Conservation (phyloP, 1,140 invertebrate genomes). For the Leptoteleia sp. region DNA sequence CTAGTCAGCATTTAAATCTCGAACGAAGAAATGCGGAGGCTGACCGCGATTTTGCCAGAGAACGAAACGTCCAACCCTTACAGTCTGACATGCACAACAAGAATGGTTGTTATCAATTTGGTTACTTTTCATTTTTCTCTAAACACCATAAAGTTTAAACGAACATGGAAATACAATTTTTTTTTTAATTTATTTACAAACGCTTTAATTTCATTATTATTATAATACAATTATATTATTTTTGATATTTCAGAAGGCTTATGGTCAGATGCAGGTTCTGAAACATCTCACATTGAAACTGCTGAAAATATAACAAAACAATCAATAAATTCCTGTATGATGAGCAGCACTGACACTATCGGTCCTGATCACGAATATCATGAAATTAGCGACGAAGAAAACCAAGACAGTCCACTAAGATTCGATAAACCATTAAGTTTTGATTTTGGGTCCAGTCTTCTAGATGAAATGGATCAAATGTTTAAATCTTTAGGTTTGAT, state of each 20-base stretch:
- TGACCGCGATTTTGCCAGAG: constrained; percentile 72
- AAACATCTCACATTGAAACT: constrained; percentile 71
- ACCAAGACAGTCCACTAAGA: constrained; percentile 78
- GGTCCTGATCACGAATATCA: constrained; percentile 91
- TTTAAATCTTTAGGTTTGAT: constrained; percentile 87
- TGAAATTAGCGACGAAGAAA: constrained; percentile 95
- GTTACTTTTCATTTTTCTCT: too few species aligned
- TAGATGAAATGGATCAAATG: constrained; percentile 98
- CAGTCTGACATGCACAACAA: constrained; percentile 74
- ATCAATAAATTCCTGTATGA: constrained; percentile 66
- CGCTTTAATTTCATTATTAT: too few species aligned
- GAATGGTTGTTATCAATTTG: constrained; percentile 29
- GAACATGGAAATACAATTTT: too few species aligned
- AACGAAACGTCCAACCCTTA: constrained; percentile 65
- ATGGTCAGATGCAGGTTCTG: constrained; percentile 76
- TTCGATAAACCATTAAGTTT: constrained; percentile 83
- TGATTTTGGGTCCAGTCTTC: constrained; percentile 94
- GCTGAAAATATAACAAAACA: constrained; percentile 69
- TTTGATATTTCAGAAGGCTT: constrained; percentile 70
- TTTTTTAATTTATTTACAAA: constrained; percentile 1
- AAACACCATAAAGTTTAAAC: too few species aligned
- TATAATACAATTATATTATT: neutral
- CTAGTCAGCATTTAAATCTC: constrained; percentile 76
- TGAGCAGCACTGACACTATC: constrained; percentile 70
- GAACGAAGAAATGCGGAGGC: constrained; percentile 80